phyloP scores from a whole-genome alignment of 2,113 vertebrate species.

The Psilopogon haemacephalus region DNA sequence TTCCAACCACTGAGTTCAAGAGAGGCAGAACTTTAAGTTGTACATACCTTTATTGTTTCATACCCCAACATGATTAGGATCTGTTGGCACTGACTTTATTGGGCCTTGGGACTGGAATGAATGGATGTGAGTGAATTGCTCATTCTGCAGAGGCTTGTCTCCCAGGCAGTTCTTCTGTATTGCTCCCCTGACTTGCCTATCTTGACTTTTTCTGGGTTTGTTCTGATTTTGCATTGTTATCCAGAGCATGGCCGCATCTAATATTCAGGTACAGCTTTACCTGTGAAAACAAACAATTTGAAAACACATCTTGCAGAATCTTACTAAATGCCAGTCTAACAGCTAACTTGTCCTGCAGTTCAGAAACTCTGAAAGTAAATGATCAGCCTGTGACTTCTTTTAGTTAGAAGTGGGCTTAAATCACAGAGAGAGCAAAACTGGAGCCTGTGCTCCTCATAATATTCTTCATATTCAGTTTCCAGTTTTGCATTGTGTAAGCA shows the following conservation, averaged over 20 bases:
- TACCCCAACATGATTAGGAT: not conserved
- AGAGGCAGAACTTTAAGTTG: not conserved
- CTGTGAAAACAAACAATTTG: not conserved
- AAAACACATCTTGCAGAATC: not conserved
- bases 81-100: not conserved
- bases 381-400: not conserved
- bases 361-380: not conserved
- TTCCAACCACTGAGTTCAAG: not conserved
- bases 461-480: not conserved
- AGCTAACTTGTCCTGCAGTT: not conserved
- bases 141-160: not conserved
- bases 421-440: not conserved
- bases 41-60: not conserved
- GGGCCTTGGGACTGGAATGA: not conserved
- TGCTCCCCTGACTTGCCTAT: not conserved
- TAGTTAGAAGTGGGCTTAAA: not conserved
- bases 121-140: not conserved
- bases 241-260: not conserved
- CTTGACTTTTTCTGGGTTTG: not conserved
- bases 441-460: not conserved
- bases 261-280: not conserved
- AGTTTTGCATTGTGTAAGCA: not conserved
- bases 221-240: not conserved
- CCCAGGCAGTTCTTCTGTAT: not conserved
- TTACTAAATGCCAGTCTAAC: not conserved